A percentile compares a stretch with the other conserved stretches of the same genome.
phyloP scores from a whole-genome alignment of 2,113 vertebrate species.

The Megatriorchis doriae region DNA sequence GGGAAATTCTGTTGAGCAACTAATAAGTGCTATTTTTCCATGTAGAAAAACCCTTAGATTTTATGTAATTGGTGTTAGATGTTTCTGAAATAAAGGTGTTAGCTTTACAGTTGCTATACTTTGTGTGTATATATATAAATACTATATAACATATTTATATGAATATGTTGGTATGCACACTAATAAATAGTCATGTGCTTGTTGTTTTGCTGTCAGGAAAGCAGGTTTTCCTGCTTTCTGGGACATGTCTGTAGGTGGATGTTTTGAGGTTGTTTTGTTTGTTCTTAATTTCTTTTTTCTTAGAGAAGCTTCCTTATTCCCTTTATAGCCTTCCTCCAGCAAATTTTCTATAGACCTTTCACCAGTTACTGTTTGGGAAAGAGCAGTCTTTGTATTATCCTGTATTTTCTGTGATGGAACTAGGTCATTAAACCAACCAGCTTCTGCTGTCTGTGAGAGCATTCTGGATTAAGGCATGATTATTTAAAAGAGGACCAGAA shows the following conservation, averaged over 20 bases:
- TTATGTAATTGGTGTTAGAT: background rate
- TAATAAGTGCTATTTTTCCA: background rate
- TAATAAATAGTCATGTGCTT: background rate
- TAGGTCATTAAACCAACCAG: background rate
- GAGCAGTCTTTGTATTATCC: background rate
- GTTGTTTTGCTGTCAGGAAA: background rate
- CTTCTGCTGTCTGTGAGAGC: background rate
- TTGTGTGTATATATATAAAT: background rate
- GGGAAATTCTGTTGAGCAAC: background rate
- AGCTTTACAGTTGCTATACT: background rate
- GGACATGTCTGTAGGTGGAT: background rate
- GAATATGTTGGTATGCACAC: background rate
- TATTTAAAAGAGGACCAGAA: slow-evolving; percentile 4
- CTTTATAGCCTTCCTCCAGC: background rate
- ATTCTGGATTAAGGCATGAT: background rate
- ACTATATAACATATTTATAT: background rate
- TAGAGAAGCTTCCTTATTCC: background rate
- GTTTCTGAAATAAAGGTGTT: background rate
- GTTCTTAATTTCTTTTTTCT: background rate
- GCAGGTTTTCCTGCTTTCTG: background rate
- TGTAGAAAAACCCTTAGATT: background rate
- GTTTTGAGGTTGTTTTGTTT: background rate
- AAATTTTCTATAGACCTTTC: background rate
- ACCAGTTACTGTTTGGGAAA: background rate
- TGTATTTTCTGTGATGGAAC: background rate